These are phyloP conservation scores for Antechinus flavipes DNA, from an alignment of 2,113 vertebrate species.

Conservation along the genomic window DNA sequence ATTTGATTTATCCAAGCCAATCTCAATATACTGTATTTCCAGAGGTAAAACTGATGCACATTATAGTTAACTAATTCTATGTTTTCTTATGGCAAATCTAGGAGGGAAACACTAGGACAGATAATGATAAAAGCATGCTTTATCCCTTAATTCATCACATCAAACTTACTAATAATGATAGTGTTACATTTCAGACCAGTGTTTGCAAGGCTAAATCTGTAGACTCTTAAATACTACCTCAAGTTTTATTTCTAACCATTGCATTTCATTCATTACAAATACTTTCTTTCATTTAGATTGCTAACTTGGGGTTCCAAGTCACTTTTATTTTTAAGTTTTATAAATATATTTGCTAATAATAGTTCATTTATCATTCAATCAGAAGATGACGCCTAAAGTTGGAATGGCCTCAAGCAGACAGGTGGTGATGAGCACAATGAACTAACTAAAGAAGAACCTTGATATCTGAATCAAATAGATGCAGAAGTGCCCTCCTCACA, in stretches of 20 bases:
- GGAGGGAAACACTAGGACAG: slow-evolving; percentile 46
- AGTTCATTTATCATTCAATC: slow-evolving; percentile 58
- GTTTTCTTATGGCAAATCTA: slow-evolving; percentile 32
- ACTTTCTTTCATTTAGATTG: slow-evolving; percentile 53
- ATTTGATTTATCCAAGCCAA: slow-evolving; percentile 51
- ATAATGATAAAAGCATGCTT: slow-evolving; percentile 37
- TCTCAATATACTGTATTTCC: slow-evolving; percentile 22
- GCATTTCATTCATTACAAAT: slow-evolving; percentile 33
- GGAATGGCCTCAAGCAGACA: slow-evolving; percentile 55
- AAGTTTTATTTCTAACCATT: slow-evolving; percentile 2
- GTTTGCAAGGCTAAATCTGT: slow-evolving; percentile 17
- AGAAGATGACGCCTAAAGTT: slow-evolving; percentile 45
- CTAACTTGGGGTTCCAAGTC: background rate
- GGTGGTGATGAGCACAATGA: slow-evolving; percentile 52
- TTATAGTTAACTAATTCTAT: slow-evolving; percentile 56
- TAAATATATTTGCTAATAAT: slow-evolving; percentile 59
- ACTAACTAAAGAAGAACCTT: slow-evolving; percentile 7
- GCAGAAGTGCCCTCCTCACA: slow-evolving; percentile 28
- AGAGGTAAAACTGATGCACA: slow-evolving; percentile 54
- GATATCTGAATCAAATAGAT: slow-evolving; percentile 43
- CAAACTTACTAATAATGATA: slow-evolving; percentile 34
- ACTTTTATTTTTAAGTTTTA: slow-evolving; percentile 49
- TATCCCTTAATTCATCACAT: slow-evolving; percentile 19
- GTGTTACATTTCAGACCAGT: slow-evolving; percentile 62
- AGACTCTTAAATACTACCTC: slow-evolving; percentile 36